phyloP scores from a whole-genome alignment of 1,140 invertebrate genomes.

The Papilio polytes region DNA sequence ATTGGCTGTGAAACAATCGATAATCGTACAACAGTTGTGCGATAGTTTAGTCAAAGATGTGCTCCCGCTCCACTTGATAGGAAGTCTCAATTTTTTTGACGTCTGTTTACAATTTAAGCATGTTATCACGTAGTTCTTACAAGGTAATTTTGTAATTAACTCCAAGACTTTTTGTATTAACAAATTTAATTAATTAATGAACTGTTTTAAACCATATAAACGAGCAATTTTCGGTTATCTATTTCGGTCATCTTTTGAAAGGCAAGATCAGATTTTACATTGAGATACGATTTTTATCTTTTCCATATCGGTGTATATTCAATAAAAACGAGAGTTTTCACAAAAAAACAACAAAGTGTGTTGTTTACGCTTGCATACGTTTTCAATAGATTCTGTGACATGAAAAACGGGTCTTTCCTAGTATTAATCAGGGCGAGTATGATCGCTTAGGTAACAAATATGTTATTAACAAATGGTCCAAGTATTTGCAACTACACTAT shows the following conservation, averaged over 20 bases:
- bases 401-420: too few relatives aligned
- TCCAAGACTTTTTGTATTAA: background rate
- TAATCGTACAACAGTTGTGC: background rate
- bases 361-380: too few relatives aligned
- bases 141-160: background rate
- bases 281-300: background rate
- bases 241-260: background rate
- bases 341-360: too few relatives aligned
- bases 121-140: background rate
- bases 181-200: background rate
- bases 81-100: background rate
- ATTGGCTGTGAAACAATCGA: too few relatives aligned
- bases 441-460: too few relatives aligned
- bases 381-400: too few relatives aligned
- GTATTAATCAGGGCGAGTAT: too few relatives aligned
- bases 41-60: too few relatives aligned
- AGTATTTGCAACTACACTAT: too few relatives aligned
- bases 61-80: too few relatives aligned
- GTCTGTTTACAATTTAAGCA: background rate
- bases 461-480: too few relatives aligned
- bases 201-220: background rate
- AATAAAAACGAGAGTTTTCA: background rate
- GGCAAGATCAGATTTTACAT: background rate
- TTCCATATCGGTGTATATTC: background rate
- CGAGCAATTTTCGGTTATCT: background rate